These are phyloP conservation scores for Rutpela maculata DNA, from an alignment of 2,888 invertebrate species.

Conservation along the genomic window DNA sequence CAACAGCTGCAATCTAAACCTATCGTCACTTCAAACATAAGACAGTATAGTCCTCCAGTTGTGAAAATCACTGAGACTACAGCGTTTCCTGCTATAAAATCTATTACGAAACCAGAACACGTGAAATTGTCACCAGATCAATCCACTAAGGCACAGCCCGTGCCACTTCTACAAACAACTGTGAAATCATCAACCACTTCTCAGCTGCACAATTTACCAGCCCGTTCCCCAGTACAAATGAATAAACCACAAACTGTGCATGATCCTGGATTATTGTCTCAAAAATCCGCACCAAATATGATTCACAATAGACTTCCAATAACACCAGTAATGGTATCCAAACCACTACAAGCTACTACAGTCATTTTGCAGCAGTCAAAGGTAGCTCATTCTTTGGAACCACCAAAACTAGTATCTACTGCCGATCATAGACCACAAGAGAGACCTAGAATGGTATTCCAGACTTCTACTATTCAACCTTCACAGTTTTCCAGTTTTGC, in stretches of 20 bases:
- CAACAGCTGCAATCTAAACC: constrained; percentile 48
- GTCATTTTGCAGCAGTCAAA: constrained; percentile 71
- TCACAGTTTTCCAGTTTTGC: constrained; percentile 60
- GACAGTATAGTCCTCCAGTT: constrained; percentile 56
- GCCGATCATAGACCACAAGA: constrained; percentile 63
- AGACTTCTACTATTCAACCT: constrained; percentile 56
- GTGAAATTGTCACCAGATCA: constrained; percentile 56
- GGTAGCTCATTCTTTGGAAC: constrained; percentile 67
- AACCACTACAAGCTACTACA: constrained; percentile 76
- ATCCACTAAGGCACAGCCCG: constrained; percentile 49
- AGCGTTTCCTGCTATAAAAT: constrained; percentile 58
- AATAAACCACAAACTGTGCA: constrained; percentile 53
- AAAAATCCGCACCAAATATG: constrained; percentile 54
- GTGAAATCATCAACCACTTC: constrained; percentile 55
- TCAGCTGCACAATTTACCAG: constrained; percentile 65
- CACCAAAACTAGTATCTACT: constrained; percentile 66
- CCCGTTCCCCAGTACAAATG: constrained; percentile 61
- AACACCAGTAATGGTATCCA: constrained; percentile 78
- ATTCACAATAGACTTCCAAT: constrained; percentile 77
- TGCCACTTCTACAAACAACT: constrained; percentile 46
- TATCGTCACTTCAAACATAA: constrained; percentile 40
- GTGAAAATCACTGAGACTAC: constrained; percentile 61
- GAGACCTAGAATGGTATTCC: constrained; percentile 73
- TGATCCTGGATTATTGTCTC: constrained; percentile 53
- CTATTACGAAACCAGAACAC: constrained; percentile 61